phyloP scores from a whole-genome alignment of 2,888 invertebrate genomes.

The Amiota communis region DNA sequence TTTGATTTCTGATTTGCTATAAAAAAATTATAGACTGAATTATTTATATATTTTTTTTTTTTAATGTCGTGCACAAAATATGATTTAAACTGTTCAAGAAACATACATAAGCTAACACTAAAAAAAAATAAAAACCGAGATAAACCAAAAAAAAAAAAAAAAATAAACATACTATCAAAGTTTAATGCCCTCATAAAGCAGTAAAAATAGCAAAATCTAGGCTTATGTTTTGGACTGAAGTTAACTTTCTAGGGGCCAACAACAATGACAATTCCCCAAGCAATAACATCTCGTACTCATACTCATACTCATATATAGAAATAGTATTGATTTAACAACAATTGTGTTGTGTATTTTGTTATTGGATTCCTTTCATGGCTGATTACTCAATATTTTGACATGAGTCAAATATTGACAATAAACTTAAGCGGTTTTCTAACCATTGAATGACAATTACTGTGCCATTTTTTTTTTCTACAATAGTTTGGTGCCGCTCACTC shows the following conservation, averaged over 20 bases:
- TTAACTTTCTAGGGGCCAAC: too few relatives aligned
- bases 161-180: too few relatives aligned
- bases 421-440: conserved; percentile 60
- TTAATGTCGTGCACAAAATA: background rate
- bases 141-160: too few relatives aligned
- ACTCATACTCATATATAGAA: too few relatives aligned
- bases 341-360: conserved; percentile 39
- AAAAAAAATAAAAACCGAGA: background rate
- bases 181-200: too few relatives aligned
- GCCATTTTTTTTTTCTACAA: conserved; percentile 52
- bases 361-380: conserved; percentile 38
- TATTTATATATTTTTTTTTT: too few relatives aligned
- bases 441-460: conserved; percentile 64
- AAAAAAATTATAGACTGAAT: too few relatives aligned
- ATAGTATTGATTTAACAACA: conserved; percentile 56
- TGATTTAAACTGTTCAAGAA: background rate
- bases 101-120: background rate
- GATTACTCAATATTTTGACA: conserved; percentile 66
- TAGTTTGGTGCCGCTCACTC: conserved; percentile 10
- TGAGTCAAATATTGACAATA: conserved; percentile 58
- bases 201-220: too few relatives aligned
- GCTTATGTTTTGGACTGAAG: background rate
- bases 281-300: too few relatives aligned
- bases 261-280: too few relatives aligned
- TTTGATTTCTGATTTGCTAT: too few relatives aligned